Evolutionary conservation across 2,113 vertebrate species (phyloP).

Genomic region (Symphodus melops): DNA sequence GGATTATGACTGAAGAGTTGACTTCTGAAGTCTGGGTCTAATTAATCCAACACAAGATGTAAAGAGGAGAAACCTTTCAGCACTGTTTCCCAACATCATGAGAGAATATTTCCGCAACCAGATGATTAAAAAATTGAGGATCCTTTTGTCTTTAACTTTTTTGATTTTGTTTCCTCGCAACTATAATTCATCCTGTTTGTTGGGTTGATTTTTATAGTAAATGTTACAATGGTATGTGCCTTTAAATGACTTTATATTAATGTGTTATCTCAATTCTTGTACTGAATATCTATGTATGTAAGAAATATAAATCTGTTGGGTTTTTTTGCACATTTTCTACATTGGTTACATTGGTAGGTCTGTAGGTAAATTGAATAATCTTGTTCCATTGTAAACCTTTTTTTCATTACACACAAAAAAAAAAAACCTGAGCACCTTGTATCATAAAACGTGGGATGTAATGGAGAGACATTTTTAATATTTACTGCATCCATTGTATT

Average conservation of each 20-base stretch:
- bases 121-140: too few relatives aligned
- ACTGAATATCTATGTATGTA: neutral
- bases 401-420: neutral
- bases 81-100: neutral
- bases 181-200: too few relatives aligned
- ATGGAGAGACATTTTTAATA: neutral
- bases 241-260: too few relatives aligned
- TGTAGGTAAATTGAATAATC: too few relatives aligned
- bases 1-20: constrained; percentile 15
- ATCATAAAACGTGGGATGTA: neutral
- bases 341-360: too few relatives aligned
- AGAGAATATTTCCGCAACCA: too few relatives aligned
- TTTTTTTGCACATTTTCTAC: too few relatives aligned
- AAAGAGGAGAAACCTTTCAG: neutral
- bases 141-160: too few relatives aligned
- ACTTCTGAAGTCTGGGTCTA: constrained; percentile 23
- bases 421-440: neutral
- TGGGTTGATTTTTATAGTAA: too few relatives aligned
- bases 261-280: neutral
- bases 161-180: too few relatives aligned
- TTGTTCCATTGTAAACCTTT: neutral
- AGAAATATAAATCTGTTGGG: too few relatives aligned
- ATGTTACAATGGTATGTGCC: too few relatives aligned
- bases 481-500: neutral
- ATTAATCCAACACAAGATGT: constrained; percentile 17